Conservation (phyloP, 2,113 vertebrate species). For the Crotalus tigris region DNA sequence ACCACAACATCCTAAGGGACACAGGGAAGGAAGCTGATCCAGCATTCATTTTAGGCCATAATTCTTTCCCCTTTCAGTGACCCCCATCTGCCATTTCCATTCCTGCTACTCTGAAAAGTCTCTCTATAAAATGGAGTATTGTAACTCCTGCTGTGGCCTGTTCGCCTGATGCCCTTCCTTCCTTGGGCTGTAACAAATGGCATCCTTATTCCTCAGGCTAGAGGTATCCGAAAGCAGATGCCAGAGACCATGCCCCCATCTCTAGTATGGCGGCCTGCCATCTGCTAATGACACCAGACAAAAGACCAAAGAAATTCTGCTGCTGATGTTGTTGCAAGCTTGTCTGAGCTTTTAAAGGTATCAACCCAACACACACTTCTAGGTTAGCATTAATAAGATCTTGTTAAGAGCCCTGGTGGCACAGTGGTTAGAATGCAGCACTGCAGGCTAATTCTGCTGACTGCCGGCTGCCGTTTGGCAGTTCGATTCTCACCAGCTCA, state of each 20-base stretch:
- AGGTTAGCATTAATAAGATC: neutral
- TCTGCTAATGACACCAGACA: neutral
- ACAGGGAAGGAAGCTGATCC: neutral
- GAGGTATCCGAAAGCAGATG: neutral
- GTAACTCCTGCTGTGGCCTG: neutral
- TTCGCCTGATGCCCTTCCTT: neutral
- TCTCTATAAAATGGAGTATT: neutral
- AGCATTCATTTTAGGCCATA: neutral
- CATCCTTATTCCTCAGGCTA: conserved; percentile 4
- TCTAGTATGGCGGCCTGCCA: conserved; percentile 5
- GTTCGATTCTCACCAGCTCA: neutral
- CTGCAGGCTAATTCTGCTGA: neutral
- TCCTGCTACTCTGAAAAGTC: neutral
- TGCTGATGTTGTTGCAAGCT: conserved; percentile 44
- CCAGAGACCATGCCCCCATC: conserved; percentile 4
- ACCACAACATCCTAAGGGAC: neutral
- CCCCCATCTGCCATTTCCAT: neutral
- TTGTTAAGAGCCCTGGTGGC: neutral
- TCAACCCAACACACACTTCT: conserved; percentile 30
- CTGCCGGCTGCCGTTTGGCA: neutral
- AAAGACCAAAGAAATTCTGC: conserved; percentile 16
- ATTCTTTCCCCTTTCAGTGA: neutral
- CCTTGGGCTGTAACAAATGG: neutral
- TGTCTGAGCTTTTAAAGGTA: conserved; percentile 59
- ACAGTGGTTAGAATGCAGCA: neutral